phyloP scores from a whole-genome alignment of 2,797 vertebrate species.

The Crenichthys baileyi region DNA sequence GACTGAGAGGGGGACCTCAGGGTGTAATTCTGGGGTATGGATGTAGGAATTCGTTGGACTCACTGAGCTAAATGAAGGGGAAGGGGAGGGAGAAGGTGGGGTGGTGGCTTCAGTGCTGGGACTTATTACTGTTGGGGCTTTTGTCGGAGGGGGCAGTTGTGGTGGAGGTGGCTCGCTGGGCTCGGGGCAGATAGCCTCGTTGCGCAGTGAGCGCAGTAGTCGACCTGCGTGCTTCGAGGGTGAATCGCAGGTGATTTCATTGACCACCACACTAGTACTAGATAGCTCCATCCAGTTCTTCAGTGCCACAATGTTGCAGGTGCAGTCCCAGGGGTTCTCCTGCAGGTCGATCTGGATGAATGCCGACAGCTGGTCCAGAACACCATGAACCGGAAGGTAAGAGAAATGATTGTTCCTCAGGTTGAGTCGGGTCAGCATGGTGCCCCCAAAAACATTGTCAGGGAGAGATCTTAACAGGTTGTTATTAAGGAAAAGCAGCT shows the following conservation, averaged over 20 bases:
- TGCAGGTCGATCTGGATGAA: conserved; percentile 98
- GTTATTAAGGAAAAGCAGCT: conserved; percentile 97
- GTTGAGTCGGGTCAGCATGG: conserved; percentile 94
- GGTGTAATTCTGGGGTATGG: conserved; percentile 83
- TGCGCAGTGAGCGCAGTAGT: conserved; percentile 91
- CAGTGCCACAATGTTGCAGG: conserved; percentile 92
- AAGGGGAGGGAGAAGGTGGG: conserved; percentile 33
- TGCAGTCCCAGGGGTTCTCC: conserved; percentile 99
- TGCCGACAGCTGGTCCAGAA: conserved; percentile 94
- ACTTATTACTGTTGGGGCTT: conserved; percentile 82
- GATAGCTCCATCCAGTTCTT: conserved; percentile 98
- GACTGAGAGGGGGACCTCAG: conserved; percentile 94
- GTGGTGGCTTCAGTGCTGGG: conserved; percentile 80
- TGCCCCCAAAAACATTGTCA: conserved; percentile 90
- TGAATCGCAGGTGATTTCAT: conserved; percentile 96
- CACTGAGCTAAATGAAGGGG: conserved; percentile 65
- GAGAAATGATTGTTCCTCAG: conserved; percentile 98
- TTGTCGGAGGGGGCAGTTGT: conserved; percentile 71
- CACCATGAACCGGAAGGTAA: conserved; percentile 89
- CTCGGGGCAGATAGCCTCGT: conserved; percentile 93
- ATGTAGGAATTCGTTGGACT: conserved; percentile 82
- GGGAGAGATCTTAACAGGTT: conserved; percentile 92
- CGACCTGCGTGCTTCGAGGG: conserved; percentile 91
- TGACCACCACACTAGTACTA: conserved; percentile 91
- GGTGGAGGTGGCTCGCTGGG: conserved; percentile 81